These are phyloP conservation scores for Goniozus legneri DNA, from an alignment of 1,140 invertebrate genomes.

Conservation along the genomic window DNA sequence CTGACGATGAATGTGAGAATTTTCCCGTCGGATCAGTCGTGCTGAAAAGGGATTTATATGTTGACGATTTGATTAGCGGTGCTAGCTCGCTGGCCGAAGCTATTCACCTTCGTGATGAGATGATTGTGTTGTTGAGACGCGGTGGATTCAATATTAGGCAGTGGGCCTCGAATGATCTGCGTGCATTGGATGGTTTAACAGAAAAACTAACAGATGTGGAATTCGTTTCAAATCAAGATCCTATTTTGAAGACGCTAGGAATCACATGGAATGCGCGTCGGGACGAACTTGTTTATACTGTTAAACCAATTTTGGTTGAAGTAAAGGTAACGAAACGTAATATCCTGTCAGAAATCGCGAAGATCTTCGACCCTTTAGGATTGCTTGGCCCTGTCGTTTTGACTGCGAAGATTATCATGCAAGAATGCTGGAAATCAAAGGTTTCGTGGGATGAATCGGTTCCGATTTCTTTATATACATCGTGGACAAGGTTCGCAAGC, in stretches of 20 bases:
- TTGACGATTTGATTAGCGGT: slow-evolving; percentile 3
- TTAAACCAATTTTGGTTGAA: not conserved
- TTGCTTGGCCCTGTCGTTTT: not conserved
- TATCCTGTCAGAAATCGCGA: too few relatives aligned
- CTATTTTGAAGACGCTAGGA: not conserved
- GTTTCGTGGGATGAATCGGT: not conserved
- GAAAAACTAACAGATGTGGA: not conserved
- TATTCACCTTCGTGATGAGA: not conserved
- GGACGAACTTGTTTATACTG: not conserved
- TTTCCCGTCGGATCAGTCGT: not conserved
- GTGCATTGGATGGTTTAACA: not conserved
- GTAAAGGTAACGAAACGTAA: not conserved
- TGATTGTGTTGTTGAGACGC: not conserved
- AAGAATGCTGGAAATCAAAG: too few relatives aligned
- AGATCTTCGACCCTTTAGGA: too few relatives aligned
- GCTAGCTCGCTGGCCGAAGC: not conserved
- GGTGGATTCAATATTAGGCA: not conserved
- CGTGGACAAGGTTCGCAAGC: too few relatives aligned
- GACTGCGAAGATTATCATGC: not conserved
- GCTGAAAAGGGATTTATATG: slow-evolving; percentile 1
- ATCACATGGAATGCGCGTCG: not conserved
- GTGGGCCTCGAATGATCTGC: not conserved
- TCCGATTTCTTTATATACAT: too few relatives aligned
- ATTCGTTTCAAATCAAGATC: not conserved
- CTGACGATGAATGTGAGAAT: not conserved